Evolutionary conservation across 1,140 invertebrate genomes (phyloP), one percentile per base, ranked within the genome.

Genomic region (Cotesia typhae): DNA sequence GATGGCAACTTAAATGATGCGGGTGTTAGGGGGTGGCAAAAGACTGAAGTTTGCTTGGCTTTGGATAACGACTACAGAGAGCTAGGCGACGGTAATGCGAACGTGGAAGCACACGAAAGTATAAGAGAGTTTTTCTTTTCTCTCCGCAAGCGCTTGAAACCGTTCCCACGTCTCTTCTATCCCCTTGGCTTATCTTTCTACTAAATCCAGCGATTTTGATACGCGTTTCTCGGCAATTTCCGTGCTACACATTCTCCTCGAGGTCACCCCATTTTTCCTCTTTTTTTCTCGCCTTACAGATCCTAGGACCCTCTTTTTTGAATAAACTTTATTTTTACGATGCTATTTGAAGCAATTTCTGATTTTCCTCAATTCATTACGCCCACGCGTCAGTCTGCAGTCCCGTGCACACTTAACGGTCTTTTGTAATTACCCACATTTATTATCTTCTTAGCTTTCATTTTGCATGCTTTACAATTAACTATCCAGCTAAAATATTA

Each of bases 181-280:
- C 70, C 75, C 70, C 61, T 66, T 67, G 74, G 81, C 81, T 85
- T 85, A 85, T 85, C 84, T 84, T 78, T 74, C 80, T 76, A 82
- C 83, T 85, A 85, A 85, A 85, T 87, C 84, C 83, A 83, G 80
- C 81, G 78, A 85, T 86, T 86, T 86, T 86, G 86, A 87, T 86
- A 86, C 84, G 83, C 83, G 79, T 83, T 82, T 83, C 84, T 83
- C 78, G 79, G 81, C 83, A 85, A 84, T 85, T 85, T 85, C 80
- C 84, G 77, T 74, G 79, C 80, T 82, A 81, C 83, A 81, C 83
- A 83, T 86, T 85, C 81, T 78, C 76, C 73, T 41, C 65, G 53
- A 63, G 52, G 47, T 64, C 69, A 61, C 69, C 70, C 75, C 65
- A 71, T 75, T 71, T 79, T 73, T 55, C 80, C 75, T 53, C 64